Evolutionary conservation across 2,113 vertebrate genomes (phyloP).

Genomic region (Lates calcarifer): DNA sequence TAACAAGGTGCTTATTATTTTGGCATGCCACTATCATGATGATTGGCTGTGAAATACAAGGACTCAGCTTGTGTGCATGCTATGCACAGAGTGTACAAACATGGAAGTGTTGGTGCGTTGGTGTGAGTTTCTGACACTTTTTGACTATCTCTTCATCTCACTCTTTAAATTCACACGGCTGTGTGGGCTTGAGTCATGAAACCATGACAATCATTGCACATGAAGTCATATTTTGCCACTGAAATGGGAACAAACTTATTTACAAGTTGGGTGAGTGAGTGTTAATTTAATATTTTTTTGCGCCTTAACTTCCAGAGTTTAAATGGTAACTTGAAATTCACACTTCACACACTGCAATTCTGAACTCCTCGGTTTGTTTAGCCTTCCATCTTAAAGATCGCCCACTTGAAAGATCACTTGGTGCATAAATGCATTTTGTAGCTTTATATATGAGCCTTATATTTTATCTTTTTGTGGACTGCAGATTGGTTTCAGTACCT

Average conservation of each 20-base stretch:
- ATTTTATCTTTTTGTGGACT: neutral
- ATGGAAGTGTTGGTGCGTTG: conserved; percentile 48
- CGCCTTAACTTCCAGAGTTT: neutral
- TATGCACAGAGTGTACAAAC: conserved; percentile 31
- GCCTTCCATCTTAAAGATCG: neutral
- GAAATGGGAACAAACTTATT: neutral
- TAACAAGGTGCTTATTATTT: conserved; percentile 49
- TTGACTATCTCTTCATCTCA: conserved; percentile 46
- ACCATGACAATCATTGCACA: conserved; percentile 18
- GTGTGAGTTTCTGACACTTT: conserved; percentile 54
- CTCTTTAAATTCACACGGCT: conserved; percentile 22
- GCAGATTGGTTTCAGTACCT: neutral
- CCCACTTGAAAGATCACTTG: neutral
- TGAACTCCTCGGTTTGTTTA: neutral
- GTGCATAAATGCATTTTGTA: neutral
- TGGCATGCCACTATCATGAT: conserved; percentile 24
- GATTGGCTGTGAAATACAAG: conserved; percentile 30
- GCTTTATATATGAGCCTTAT: neutral
- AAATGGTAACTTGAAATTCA: neutral
- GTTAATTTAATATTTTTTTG: neutral
- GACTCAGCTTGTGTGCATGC: conserved; percentile 8
- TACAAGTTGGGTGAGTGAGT: neutral
- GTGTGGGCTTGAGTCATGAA: conserved; percentile 43
- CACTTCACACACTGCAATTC: neutral
- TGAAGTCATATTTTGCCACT: conserved; percentile 3